phyloP scores from a whole-genome alignment of 2,113 vertebrate species.

The Rhegmatorhina hoffmannsi region DNA sequence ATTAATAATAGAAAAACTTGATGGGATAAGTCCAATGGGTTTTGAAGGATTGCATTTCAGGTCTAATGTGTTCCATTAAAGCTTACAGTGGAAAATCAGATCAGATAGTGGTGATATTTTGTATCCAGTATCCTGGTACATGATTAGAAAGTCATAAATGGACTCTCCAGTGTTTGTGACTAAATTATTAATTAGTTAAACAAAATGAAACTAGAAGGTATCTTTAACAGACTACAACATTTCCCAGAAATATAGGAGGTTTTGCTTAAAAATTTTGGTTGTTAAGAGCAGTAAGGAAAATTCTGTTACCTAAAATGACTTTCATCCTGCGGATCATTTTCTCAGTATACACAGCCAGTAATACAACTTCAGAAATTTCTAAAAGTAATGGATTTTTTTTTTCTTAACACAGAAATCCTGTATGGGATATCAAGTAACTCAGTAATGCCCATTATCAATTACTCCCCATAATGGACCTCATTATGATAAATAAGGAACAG shows the following conservation, averaged over 20 bases:
- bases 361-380: slow-evolving; percentile 1
- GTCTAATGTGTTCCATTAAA: slow-evolving; percentile 21
- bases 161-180: neutral
- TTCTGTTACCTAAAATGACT: neutral
- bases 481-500: slow-evolving; percentile 50
- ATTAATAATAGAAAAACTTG: neutral
- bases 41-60: neutral
- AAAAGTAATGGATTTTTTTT: slow-evolving; percentile 15
- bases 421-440: slow-evolving; percentile 48
- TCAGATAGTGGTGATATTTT: neutral
- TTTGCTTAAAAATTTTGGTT: neutral
- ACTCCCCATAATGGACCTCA: slow-evolving; percentile 36
- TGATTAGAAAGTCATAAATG: neutral
- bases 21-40: neutral
- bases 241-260: neutral
- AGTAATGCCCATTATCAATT: slow-evolving; percentile 33
- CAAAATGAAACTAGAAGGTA: neutral
- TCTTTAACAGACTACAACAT: neutral
- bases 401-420: neutral
- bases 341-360: neutral
- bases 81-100: neutral
- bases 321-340: neutral
- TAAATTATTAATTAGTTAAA: neutral
- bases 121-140: neutral
- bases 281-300: neutral